Base-by-base conservation (phyloP, 2,797 vertebrate species). In the Molossus alvarezi region DNA sequence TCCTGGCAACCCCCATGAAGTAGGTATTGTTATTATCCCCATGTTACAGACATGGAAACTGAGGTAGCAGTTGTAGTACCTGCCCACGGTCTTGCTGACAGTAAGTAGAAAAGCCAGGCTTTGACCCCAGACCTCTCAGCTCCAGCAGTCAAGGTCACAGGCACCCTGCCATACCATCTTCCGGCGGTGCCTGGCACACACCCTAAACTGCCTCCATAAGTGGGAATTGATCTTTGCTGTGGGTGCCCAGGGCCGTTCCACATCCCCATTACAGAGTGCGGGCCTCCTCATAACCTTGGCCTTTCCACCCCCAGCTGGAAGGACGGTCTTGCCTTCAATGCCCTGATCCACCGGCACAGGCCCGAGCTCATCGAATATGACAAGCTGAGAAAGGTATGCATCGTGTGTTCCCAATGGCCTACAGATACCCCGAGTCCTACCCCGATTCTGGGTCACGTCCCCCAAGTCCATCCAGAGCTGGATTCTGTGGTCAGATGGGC, bases 341-440 rank as follows among this genome's bases (percentile, higher is more conserved):
- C 99, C 79, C 98, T 99, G 97, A 99, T 99, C 98, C 99, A 99
- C 98, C 99, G 99, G 98, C 99, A 99, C 98, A 98, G 99, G 76
- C 99, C 99, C 0, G 99, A 99, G 95, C 99, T 99, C 90, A 99
- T 99, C 27, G 99, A 99, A 80, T 99, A 99, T 11, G 99, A 99
- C 97, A 99, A 99, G 93, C 99, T 99, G 96, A 98, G 99, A 94
- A 99, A 99, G 99, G 99, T 99, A 55, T 3, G 25, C 3, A 0
- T 5, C 58, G 41, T 2, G 10, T 3, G 0, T 27, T 33, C 11
- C 80, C 41, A 13, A 10, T 1, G 25, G 72, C 82, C 53, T 53
- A 6, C 7, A 20, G 64, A 10, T 9, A 18, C 45, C 48, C 33
- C 1, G 14, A 41, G 62, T 64, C 58, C 64, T 29, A 73, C 41